Evolutionary conservation across 2,888 invertebrate species (phyloP).

Genomic region (Synanthedon vespiformis): DNA sequence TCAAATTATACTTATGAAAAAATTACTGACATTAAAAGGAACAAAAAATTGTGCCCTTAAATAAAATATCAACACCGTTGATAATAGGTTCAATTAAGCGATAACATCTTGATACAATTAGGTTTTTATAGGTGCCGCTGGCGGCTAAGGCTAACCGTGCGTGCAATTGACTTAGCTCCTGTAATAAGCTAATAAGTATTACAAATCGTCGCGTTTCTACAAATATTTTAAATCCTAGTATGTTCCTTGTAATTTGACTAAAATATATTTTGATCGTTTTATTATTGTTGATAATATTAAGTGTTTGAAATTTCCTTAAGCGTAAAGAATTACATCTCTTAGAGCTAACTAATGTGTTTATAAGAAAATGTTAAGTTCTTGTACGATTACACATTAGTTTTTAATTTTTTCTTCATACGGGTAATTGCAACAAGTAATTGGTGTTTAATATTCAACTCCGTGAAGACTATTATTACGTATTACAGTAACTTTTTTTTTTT

Average conservation of each 20-base stretch:
- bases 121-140: no score
- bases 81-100: neutral
- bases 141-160: neutral
- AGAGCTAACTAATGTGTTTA: no score
- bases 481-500: neutral
- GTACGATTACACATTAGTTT: neutral
- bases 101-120: neutral
- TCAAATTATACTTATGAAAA: no score
- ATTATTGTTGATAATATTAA: no score
- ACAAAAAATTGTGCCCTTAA: no score
- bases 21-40: no score
- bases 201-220: slow-evolving; percentile 9
- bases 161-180: slow-evolving; percentile 46
- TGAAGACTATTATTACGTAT: no score
- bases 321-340: neutral
- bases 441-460: neutral
- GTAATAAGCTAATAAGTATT: slow-evolving; percentile 32
- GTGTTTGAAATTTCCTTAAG: no score
- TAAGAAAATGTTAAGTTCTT: neutral
- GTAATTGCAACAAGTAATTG: neutral
- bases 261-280: no score
- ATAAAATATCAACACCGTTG: no score
- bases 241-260: no score
- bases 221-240: no score
- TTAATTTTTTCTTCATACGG: neutral